These are phyloP conservation scores for Achatina immaculata DNA, from an alignment of 1,140 invertebrate species.

Conservation along the genomic window DNA sequence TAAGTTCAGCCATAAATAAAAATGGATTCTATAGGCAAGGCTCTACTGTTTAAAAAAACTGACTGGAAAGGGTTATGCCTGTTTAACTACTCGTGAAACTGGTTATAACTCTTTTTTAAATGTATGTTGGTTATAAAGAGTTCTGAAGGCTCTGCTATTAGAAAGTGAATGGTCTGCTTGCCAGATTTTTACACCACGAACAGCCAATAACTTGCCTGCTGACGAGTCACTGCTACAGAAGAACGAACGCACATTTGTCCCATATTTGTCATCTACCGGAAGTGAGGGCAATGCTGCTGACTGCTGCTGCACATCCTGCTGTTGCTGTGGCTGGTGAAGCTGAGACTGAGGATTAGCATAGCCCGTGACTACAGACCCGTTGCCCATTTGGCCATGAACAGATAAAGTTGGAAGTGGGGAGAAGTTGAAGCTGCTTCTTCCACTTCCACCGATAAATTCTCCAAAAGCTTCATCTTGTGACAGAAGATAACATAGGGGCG, in stretches of 20 bases:
- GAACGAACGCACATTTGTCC: constrained; percentile 60
- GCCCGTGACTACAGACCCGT: constrained; percentile 33
- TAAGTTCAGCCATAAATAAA: too few relatives aligned
- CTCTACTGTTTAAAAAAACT: too few relatives aligned
- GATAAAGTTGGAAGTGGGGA: not conserved
- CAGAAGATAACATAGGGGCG: not conserved
- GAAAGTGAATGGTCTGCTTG: too few relatives aligned
- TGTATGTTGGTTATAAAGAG: too few relatives aligned
- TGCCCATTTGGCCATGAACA: not conserved
- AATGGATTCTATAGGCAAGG: too few relatives aligned
- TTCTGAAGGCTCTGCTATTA: too few relatives aligned
- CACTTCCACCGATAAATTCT: constrained; percentile 41
- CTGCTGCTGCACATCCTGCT: not conserved
- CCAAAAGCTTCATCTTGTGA: constrained; percentile 39
- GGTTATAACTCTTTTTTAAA: too few relatives aligned
- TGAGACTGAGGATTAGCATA: constrained; percentile 42
- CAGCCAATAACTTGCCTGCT: constrained; percentile 45
- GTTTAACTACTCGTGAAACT: too few relatives aligned
- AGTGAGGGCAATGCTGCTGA: constrained; percentile 39
- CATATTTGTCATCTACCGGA: constrained; percentile 51
- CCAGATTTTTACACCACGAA: too few relatives aligned
- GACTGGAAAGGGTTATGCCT: too few relatives aligned
- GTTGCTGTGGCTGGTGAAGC: constrained; percentile 33
- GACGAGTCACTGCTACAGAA: constrained; percentile 65
- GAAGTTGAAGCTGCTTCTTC: not conserved